Conservation (phyloP, 1,140 invertebrate species). For the Panagrolaimus sp. region DNA sequence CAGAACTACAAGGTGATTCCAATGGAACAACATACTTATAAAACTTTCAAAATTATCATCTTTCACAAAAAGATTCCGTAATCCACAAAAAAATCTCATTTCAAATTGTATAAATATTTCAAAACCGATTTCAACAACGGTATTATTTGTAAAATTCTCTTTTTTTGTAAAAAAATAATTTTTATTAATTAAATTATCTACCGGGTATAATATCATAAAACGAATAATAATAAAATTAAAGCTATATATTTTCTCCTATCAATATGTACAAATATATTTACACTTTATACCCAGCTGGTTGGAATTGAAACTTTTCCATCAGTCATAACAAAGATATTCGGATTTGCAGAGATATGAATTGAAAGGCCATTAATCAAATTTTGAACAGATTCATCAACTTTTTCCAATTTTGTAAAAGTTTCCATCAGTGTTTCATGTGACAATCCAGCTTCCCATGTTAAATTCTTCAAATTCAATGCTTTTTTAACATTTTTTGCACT, state of each 20-base stretch:
- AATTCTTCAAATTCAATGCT: constrained; percentile 18
- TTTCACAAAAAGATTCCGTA: too few species aligned
- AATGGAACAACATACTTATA: neutral
- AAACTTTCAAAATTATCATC: too few species aligned
- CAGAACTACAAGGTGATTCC: neutral
- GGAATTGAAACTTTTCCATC: constrained; percentile 30
- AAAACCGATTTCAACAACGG: too few species aligned
- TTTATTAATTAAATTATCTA: too few species aligned
- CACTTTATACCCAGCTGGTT: neutral
- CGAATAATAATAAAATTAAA: too few species aligned
- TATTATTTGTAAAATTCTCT: too few species aligned
- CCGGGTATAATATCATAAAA: too few species aligned
- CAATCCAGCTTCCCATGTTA: constrained; percentile 34
- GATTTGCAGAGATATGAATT: constrained; percentile 32
- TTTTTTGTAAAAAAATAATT: too few species aligned
- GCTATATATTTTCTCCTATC: too few species aligned
- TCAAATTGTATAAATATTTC: too few species aligned
- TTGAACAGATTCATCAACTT: constrained; percentile 5
- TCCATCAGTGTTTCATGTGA: constrained; percentile 14
- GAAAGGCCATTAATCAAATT: constrained; percentile 15
- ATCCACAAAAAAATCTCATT: too few species aligned
- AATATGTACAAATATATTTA: neutral
- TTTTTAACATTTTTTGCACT: neutral
- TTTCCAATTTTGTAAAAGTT: constrained; percentile 19
- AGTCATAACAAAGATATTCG: constrained; percentile 32